Evolutionary conservation across 2,113 vertebrate genomes (phyloP), one percentile per base, ranked within the genome.

Genomic region (Butorides virescens): DNA sequence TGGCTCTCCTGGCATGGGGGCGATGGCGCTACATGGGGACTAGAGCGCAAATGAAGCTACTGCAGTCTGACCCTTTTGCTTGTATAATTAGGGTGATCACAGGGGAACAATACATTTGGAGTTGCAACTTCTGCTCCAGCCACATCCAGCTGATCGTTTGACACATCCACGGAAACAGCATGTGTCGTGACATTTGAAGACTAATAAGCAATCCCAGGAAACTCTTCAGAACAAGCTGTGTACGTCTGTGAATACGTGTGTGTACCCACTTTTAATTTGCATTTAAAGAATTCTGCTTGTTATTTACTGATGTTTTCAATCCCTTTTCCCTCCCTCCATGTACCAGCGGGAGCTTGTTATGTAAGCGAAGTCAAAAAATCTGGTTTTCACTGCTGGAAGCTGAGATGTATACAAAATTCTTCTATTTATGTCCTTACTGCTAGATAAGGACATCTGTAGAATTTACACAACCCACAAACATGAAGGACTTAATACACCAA

Each of bases 261-360:
- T 56, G 23, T 36, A 78, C 82, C 53, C 26, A 26, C 62, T 85
- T 75, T 65, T 68, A 59, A 89, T 81, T 71, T 93, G 72, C 42
- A 86, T 90, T 86, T 86, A 80, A 92, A 88, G 92, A 90, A 66
- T 93, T 92, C 34, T 78, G 11, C 22, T 50, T 72, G 32, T 75
- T 78, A 75, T 78, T 94, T 87, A 78, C 10, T 62, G 44, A 37
- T 84, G 7, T 72, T 96, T 93, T 29, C 36, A 92, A 59, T 61
- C 49, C 42, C 12, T 92, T 86, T 89, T 7, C 59, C 18, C 13
- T 68, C 70, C 46, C 5, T 89, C 25, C 23, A 72, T 1, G 9
- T 39, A 56, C 17, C 93, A 92, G 72, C 52, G 87, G 56, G 70
- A 95, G 22, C 5, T 37, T 84, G 36, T 86, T 94, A 86, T 44